Evolutionary conservation across 2,888 invertebrate species (phyloP).

Genomic region (Cantharis lateralis): DNA sequence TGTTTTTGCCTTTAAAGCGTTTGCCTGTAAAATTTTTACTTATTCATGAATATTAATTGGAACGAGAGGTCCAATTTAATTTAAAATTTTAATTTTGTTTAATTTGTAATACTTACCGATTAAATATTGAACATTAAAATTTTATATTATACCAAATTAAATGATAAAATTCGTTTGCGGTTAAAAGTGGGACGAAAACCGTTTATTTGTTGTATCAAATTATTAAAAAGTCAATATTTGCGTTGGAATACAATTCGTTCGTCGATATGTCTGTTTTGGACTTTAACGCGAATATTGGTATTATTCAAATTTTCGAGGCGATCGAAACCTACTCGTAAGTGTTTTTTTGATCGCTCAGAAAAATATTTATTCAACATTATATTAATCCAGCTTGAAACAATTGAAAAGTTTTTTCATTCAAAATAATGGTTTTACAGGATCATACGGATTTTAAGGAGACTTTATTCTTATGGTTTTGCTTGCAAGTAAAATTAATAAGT

Average conservation of each 20-base stretch:
- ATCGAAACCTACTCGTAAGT: too few relatives aligned
- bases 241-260: not conserved
- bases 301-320: not conserved
- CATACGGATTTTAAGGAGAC: not conserved
- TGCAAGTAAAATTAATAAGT: not conserved
- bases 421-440: not conserved
- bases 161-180: not conserved
- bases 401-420: not conserved
- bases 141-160: not conserved
- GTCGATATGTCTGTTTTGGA: not conserved
- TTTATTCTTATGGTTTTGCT: not conserved
- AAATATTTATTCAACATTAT: not conserved
- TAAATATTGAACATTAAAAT: not conserved
- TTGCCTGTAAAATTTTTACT: not conserved
- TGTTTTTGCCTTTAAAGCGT: not conserved
- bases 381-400: not conserved
- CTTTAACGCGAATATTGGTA: not conserved
- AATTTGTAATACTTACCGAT: not conserved
- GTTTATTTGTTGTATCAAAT: not conserved
- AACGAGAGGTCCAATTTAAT: not conserved
- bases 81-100: not conserved
- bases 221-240: not conserved
- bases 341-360: not conserved
- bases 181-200: not conserved
- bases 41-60: not conserved